Evolutionary conservation across 1,140 invertebrate genomes (phyloP), one percentile per base, ranked within the genome.

Genomic region (Zaprionus inermis): DNA sequence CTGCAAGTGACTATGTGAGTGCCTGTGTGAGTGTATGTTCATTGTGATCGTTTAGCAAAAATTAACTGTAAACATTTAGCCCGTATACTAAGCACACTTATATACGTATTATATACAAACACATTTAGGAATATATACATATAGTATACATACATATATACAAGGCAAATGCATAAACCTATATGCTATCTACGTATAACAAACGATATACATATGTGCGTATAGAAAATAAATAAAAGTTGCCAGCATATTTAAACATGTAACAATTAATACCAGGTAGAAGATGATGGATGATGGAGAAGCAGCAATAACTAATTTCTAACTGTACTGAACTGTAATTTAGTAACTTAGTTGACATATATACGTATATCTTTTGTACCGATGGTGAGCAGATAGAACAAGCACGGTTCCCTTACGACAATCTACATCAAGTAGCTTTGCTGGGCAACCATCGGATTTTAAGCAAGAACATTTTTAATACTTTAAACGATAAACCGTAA

Each of bases 11-110:
- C 36, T 28, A 54, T 60, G 49, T 55, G 80, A 71, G 69, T 82
- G 82, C 58, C 49, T 85, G 81, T 69, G 67, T 55, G 73, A 54
- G 69, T 72, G 73, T 61, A 69, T 76, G 73, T 65, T 80, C 60
- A 86, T 83, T 86, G 83, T 86, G 83, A 86, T 86, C 83, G 84
- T 86, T 89, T 86, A 86, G 83, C 83, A 86, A 86, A 86, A 86
- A 86, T 86, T 86, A 86, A 86, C 76, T 88, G 71, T 86, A 86
- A 74, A 79, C 79, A 78, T 78, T 83, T 86, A 88, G 83, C 73
- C 66, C 79, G 68, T 83, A 88, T 64, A 74, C 55, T 69, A 82
- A 72, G 64, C 55, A 67, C 64, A 76, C 60, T 64, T 72, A 78
- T 65, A 86, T 79, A 73, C 86, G 79, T 88, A 88, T 79, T 74